Conservation (phyloP, 2,113 vertebrate genomes). For the Planiliza haematocheilus region DNA sequence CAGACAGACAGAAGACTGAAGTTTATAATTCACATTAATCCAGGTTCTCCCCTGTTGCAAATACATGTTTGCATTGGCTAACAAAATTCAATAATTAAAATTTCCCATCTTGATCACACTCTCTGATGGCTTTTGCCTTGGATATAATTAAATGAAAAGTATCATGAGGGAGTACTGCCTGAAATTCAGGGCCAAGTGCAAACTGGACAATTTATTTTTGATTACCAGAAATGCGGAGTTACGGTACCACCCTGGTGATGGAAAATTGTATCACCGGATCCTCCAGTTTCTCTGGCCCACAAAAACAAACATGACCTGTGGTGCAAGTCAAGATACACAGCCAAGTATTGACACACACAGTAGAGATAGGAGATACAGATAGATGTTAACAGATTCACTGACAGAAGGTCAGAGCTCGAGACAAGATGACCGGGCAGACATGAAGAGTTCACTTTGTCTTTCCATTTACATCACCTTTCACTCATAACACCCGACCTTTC, state of each 20-base stretch:
- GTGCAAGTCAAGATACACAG: background rate
- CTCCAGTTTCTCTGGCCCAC: background rate
- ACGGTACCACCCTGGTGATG: background rate
- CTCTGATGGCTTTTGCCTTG: conserved; percentile 2
- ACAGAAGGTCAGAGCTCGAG: background rate
- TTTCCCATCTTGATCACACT: background rate
- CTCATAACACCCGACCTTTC: conserved; percentile 16
- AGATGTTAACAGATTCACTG: background rate
- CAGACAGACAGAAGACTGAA: too few species aligned
- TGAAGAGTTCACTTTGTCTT: background rate
- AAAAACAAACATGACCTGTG: background rate
- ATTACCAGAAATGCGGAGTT: conserved; percentile 18
- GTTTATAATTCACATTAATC: too few species aligned
- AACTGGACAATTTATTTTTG: conserved; percentile 35
- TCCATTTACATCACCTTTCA: conserved; percentile 38
- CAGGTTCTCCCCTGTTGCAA: too few species aligned
- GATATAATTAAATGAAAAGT: conserved; percentile 16
- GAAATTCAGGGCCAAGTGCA: conserved; percentile 23
- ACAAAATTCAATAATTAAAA: conserved; percentile 34
- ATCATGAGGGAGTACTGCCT: conserved; percentile 19
- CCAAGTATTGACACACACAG: background rate
- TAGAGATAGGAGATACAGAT: background rate
- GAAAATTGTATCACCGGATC: conserved; percentile 4
- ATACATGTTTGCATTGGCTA: too few species aligned
- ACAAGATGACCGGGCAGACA: conserved; percentile 3